These are phyloP conservation scores for Muscicapa comitata DNA, from an alignment of 2,797 vertebrate species.

Conservation along the genomic window DNA sequence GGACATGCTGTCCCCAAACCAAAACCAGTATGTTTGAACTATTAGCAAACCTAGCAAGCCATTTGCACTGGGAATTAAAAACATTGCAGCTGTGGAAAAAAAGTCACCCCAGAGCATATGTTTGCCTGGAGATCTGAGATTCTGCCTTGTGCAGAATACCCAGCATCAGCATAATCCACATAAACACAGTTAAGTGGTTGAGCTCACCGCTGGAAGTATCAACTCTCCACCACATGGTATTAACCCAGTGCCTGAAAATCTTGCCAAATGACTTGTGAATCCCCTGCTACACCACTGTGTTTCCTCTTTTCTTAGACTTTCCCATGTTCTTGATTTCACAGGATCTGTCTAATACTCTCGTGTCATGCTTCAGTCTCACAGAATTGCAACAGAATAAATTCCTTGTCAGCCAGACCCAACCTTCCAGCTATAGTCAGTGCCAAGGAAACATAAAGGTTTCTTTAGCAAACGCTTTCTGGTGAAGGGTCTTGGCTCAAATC, in stretches of 20 bases:
- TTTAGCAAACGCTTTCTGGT: not conserved
- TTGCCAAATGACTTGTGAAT: not conserved
- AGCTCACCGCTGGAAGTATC: not conserved
- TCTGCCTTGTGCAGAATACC: not conserved
- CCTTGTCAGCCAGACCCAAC: not conserved
- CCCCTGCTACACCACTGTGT: not conserved
- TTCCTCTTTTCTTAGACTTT: not conserved
- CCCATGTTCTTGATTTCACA: not conserved
- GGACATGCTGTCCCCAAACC: not conserved
- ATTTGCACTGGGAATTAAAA: not conserved
- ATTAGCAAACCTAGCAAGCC: not conserved
- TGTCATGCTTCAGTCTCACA: not conserved
- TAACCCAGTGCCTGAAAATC: not conserved
- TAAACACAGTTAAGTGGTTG: not conserved
- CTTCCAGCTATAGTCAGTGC: not conserved
- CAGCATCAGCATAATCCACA: not conserved
- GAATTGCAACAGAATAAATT: not conserved
- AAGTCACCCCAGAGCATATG: not conserved
- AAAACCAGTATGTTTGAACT: not conserved
- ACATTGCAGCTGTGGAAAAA: not conserved
- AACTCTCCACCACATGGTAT: not conserved
- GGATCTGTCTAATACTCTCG: not conserved
- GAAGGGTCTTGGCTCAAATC: not conserved
- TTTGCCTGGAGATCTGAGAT: not conserved
- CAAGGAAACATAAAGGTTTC: not conserved